These are phyloP conservation scores for Micromussa lordhowensis DNA, from an alignment of 92 coral and sea anemone species.

Conservation along the genomic window DNA sequence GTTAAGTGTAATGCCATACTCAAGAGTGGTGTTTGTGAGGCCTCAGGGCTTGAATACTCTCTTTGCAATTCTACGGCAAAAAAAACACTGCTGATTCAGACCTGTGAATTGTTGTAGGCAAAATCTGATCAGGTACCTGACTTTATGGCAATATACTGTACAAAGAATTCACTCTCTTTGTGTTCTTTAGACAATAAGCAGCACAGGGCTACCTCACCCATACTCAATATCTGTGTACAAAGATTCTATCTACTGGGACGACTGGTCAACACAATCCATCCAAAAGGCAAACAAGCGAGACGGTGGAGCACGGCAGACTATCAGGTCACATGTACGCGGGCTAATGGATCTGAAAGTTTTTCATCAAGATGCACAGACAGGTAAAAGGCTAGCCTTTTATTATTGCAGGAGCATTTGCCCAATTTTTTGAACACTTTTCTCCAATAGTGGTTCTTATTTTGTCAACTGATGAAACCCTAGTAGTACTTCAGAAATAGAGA, in stretches of 20 bases:
- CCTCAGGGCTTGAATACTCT: background rate
- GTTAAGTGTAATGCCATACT: background rate
- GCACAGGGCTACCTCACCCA: conserved; percentile 81
- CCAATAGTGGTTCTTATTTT: too few species aligned
- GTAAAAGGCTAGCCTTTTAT: conserved; percentile 29
- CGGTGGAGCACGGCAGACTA: conserved; percentile 67
- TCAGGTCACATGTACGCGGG: conserved; percentile 58
- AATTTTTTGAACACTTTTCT: too few species aligned
- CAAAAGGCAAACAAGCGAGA: conserved; percentile 75
- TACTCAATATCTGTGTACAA: conserved; percentile 86
- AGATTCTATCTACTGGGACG: conserved; percentile 94
- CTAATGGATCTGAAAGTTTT: conserved; percentile 92
- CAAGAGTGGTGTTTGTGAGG: background rate
- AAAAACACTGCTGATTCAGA: too few species aligned
- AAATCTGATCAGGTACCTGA: too few species aligned
- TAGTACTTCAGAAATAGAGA: background rate
- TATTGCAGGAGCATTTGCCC: too few species aligned
- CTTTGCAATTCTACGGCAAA: too few species aligned
- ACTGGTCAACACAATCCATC: conserved; percentile 89
- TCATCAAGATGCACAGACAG: conserved; percentile 80
- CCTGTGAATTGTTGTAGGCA: too few species aligned
- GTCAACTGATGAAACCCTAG: background rate
- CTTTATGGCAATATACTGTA: too few species aligned
- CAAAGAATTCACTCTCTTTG: background rate
- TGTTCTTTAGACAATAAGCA: conserved; percentile 54